Evolutionary conservation across 2,797 vertebrate genomes (phyloP).

Genomic region (Manis pentadactyla): DNA sequence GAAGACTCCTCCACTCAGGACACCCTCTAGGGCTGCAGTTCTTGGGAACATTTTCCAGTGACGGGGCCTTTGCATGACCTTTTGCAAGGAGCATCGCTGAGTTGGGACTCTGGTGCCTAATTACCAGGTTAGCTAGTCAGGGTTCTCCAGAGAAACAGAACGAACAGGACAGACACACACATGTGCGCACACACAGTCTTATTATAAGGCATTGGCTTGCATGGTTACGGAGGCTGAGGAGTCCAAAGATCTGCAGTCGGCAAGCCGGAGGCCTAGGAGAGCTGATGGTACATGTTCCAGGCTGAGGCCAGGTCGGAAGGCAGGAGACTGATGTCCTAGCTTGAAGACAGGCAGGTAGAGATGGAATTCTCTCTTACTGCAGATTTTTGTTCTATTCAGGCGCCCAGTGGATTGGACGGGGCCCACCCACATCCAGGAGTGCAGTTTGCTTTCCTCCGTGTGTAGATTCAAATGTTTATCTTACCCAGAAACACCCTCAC

Average conservation of each 20-base stretch:
- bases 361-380: background rate
- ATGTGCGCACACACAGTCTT: background rate
- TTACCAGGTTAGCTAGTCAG: background rate
- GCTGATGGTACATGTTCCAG: background rate
- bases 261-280: background rate
- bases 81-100: background rate
- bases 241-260: background rate
- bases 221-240: background rate
- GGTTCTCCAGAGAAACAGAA: background rate
- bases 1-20: background rate
- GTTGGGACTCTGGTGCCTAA: background rate
- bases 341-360: background rate
- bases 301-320: background rate
- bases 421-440: background rate
- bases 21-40: background rate
- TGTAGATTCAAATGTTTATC: background rate
- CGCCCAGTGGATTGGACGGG: background rate
- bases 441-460: background rate
- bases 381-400: background rate
- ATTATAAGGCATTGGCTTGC: background rate
- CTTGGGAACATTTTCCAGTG: background rate
- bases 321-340: background rate
- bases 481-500: background rate
- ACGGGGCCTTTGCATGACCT: background rate
- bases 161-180: rapidly evolving